Evolutionary conservation across 1,140 invertebrate species (phyloP), one percentile per base, ranked within the genome.

Genomic region (Zaprionus vittiger): DNA sequence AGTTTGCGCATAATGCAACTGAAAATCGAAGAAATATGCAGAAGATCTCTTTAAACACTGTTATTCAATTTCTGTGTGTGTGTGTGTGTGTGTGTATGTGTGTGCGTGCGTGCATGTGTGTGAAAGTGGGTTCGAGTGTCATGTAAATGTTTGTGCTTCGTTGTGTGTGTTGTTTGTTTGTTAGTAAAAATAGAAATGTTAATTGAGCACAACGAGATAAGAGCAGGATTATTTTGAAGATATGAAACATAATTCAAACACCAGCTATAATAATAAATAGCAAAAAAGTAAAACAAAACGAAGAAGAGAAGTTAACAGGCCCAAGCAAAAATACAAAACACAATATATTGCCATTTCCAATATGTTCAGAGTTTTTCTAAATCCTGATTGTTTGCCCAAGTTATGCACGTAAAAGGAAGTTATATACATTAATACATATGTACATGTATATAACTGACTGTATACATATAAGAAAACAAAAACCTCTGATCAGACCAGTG

Each of bases 171-270:
- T 9, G 28, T 31, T 71, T 34, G 24, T 56, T 41, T 61, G 70
- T 55, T 34, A 37, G 44, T 60, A 28, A 26, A 61, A 14, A 54
- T 28, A 63, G 56, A 57, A 28, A 59, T 71, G 68, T 71, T 71
- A 71, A 60, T 71, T 57, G 61, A 71, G 67, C 73, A 75, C 73
- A 75, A 75, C 67, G 73, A 71, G 60, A 54, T 22, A 56, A 57
- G 38, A 64, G 31, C 54, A 57, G 59, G 6, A 57, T 14, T 28
- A 72, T 47, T 57, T 63, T 70, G 12, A 14, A 52, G 28, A 75
- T 52, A 49, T 41, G 15, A 63, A 57, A 70, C 44, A 60, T 52
- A 44, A 60, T 76, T 61, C 71, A 65, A 64, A 76, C 73, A 76
- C 22, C 37, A 38, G 68, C 61, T 64, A 71, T 71, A 71, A 71